phyloP scores from a whole-genome alignment of 2,888 invertebrate species.

The Hirtodrosophila confusa region DNA sequence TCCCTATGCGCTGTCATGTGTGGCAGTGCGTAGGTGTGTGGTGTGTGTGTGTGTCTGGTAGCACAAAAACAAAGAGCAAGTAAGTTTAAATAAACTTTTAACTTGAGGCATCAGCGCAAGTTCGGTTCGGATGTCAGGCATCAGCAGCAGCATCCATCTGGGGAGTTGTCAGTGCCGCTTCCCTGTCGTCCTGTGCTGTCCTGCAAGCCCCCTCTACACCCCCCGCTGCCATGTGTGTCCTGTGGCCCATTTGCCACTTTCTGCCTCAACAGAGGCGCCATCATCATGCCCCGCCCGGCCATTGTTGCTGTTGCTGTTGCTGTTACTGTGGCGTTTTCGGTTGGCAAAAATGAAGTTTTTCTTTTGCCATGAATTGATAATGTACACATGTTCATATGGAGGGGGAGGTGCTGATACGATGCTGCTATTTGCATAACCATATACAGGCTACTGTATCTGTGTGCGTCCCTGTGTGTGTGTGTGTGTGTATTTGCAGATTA shows the following conservation, averaged over 20 bases:
- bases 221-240: slow-evolving; percentile 43
- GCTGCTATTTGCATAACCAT: slow-evolving; percentile 71
- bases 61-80: slow-evolving; percentile 49
- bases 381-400: slow-evolving; percentile 74
- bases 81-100: slow-evolving; percentile 77
- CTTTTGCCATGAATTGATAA: slow-evolving; percentile 77
- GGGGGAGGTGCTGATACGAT: slow-evolving; percentile 51
- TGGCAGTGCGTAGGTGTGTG: slow-evolving; percentile 15
- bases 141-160: slow-evolving; percentile 55
- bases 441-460: slow-evolving; percentile 27
- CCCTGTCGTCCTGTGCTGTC: slow-evolving; percentile 23
- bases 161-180: slow-evolving; percentile 72
- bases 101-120: slow-evolving; percentile 71
- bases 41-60: slow-evolving; percentile 12
- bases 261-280: slow-evolving; percentile 74
- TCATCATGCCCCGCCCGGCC: slow-evolving; percentile 47
- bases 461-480: slow-evolving; percentile 31
- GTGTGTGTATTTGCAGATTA: slow-evolving; percentile 68
- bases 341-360: slow-evolving; percentile 77
- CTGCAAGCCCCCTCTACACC: slow-evolving; percentile 32
- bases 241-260: slow-evolving; percentile 74
- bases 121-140: slow-evolving; percentile 74
- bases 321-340: slow-evolving; percentile 46
- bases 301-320: slow-evolving; percentile 56
- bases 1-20: slow-evolving; percentile 29